Conservation (phyloP, 2,888 invertebrate species). For the Heliconius ethilla region DNA sequence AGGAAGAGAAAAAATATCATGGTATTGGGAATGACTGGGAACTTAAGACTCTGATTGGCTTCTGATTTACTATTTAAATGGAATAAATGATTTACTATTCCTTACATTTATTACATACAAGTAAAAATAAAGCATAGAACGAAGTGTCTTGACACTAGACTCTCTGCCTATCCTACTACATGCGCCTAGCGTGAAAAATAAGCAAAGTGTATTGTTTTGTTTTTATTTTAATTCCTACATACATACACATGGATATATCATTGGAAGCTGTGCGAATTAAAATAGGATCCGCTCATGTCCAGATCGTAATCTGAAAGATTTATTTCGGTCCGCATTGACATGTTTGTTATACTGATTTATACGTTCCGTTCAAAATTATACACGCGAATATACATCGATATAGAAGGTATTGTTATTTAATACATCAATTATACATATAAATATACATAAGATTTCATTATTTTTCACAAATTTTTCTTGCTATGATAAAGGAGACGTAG, state of each 20-base stretch:
- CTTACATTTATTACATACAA: no score
- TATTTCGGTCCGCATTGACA: conserved; percentile 37
- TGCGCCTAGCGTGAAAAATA: not conserved
- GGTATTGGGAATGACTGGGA: no score
- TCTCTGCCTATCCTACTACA: not conserved
- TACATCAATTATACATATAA: not conserved
- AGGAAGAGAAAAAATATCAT: no score
- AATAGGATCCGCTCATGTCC: conserved; percentile 33
- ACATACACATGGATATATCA: conserved; percentile 2
- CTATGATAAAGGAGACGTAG: no score
- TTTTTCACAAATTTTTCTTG: no score
- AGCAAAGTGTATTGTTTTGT: not conserved
- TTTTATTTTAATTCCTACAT: not conserved
- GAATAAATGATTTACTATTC: no score
- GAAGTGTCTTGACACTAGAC: not conserved
- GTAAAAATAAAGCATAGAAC: not conserved
- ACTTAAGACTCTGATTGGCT: no score
- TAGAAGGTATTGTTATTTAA: not conserved
- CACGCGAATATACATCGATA: not conserved
- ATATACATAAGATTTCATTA: no score
- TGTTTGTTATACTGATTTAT: conserved; percentile 34
- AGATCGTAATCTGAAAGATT: conserved; percentile 38
- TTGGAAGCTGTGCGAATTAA: conserved; percentile 22
- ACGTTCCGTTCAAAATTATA: conserved; percentile 21
- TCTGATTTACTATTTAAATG: no score